A percentile compares a stretch with the other conserved stretches of the same genome.
phyloP scores from a whole-genome alignment of 2,797 vertebrate species.

The Nyctalus aviator region DNA sequence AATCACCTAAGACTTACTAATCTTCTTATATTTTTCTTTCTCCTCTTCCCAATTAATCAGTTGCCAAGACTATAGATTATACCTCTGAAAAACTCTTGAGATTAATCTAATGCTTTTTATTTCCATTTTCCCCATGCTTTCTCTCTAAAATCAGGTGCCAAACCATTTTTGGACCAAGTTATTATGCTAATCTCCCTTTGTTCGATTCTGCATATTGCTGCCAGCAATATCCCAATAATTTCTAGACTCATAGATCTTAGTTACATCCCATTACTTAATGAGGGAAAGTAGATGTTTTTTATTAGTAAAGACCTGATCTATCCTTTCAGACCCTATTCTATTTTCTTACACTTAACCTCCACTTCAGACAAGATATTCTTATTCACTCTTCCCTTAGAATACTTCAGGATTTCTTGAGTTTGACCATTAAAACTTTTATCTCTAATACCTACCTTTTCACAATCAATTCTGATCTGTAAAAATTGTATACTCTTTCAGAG shows the following conservation, averaged over 20 bases:
- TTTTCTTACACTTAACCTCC: conserved; percentile 13
- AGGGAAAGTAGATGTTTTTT: conserved; percentile 2
- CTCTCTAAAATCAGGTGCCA: background rate
- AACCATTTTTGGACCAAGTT: background rate
- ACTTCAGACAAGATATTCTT: background rate
- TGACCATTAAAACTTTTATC: background rate
- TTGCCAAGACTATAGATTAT: background rate
- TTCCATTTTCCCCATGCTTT: background rate
- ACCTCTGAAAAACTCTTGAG: background rate
- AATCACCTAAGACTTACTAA: background rate
- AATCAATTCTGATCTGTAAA: background rate
- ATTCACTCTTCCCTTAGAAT: background rate
- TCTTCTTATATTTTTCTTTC: background rate
- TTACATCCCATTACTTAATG: background rate
- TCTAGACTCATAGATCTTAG: background rate
- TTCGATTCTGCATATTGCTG: background rate
- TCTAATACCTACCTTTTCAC: background rate
- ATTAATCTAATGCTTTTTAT: background rate
- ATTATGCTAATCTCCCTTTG: background rate
- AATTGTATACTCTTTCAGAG: background rate
- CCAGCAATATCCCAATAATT: background rate
- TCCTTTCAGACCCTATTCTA: background rate
- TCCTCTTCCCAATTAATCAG: background rate
- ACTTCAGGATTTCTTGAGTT: background rate
- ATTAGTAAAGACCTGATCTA: background rate